phyloP scores from a whole-genome alignment of 2,888 invertebrate genomes.

The Apodemia mormo region DNA sequence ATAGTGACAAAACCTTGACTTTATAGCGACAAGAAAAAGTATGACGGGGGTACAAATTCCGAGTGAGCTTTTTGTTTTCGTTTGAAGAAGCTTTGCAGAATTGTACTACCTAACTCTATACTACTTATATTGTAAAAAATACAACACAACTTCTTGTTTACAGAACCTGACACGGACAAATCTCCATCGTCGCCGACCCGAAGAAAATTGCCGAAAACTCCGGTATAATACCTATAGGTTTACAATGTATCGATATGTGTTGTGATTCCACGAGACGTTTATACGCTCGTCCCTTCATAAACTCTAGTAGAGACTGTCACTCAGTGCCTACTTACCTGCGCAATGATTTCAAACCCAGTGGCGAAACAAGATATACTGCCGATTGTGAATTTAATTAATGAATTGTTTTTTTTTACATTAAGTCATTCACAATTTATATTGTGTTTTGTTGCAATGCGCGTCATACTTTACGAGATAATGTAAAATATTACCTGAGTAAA shows the following conservation, averaged over 20 bases:
- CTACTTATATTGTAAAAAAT: neutral
- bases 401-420: conserved; percentile 2
- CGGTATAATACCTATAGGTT: conserved; percentile 91
- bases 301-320: conserved; percentile 76
- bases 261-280: conserved; percentile 78
- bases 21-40: too few species aligned
- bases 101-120: too few species aligned
- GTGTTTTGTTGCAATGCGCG: neutral
- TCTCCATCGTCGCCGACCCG: conserved; percentile 94
- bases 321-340: conserved; percentile 78
- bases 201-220: conserved; percentile 97
- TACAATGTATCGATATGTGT: conserved; percentile 81
- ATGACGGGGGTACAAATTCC: too few species aligned
- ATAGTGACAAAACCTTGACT: too few species aligned
- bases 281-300: conserved; percentile 62
- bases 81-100: too few species aligned
- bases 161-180: conserved; percentile 94
- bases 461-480: too few species aligned
- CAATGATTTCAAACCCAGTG: conserved; percentile 55
- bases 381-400: conserved; percentile 35
- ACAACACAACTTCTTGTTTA: neutral
- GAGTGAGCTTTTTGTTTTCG: too few species aligned
- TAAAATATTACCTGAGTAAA: too few species aligned
- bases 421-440: conserved; percentile 26
- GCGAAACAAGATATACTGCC: conserved; percentile 49